Base-by-base conservation (phyloP, 2,797 vertebrate genomes). In the Fistularia tabacaria region DNA sequence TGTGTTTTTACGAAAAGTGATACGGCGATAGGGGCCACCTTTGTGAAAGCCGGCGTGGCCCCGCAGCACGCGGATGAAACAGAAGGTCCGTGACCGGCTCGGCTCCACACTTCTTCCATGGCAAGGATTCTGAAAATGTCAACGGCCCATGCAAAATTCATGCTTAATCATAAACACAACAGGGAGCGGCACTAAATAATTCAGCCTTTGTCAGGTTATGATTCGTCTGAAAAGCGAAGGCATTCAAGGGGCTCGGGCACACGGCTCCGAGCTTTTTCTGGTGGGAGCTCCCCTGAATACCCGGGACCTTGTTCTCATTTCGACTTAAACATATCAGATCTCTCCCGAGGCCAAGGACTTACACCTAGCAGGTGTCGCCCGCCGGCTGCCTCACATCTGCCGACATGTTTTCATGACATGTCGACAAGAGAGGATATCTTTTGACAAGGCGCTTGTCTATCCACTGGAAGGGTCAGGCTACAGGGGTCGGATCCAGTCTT, bases 71-170 rank as follows among this genome's bases (percentile, higher is more conserved):
- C n/a, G n/a, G n/a, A n/a, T n/a, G 63, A 67, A 71, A 80, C 77
- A 41, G 39, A 66, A 67, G 73, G 58, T 55, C 65, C 60, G 56
- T 15, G 60, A 37, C 64, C 63, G 8, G 51, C 64, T 47, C 71
- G 25, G 65, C 67, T 51, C 59, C 49, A 60, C 70, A 10, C 61
- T n/a, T 54, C 39, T 46, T 47, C 74, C 63, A 45, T 59, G 50
- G 38, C 54, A 52, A 73, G 64, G 74, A 81, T 80, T 85, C 83
- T 62, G 14, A 7, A 84, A 87, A 86, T 85, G 84, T 82, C 87
- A 89, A 75, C 46, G 3, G 73, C 66, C 66, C 83, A 89, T 90
- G 85, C 81, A 92, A 91, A 88, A 92, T 92, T 90, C 49, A 92
- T 92, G 86, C 69, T 61, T 70, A 47, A 70, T 90, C 88, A 89